A percentile compares a stretch with the other conserved stretches of the same genome.
Conservation (phyloP, 2,113 vertebrate genomes). For the Phrynosoma platyrhinos region DNA sequence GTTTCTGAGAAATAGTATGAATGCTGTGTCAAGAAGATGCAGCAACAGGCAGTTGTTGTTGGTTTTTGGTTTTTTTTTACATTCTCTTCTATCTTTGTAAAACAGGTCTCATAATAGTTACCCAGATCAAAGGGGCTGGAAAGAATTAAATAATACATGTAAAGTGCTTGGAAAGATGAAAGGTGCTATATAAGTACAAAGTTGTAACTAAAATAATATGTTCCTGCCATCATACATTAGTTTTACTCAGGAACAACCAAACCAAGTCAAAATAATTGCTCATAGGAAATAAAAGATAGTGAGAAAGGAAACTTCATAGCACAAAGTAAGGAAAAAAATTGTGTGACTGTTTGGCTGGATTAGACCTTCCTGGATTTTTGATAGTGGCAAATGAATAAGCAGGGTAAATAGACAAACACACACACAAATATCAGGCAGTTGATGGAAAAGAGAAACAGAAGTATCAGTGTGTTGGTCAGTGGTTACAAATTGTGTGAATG, state of each 20-base stretch:
- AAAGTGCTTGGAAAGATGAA: constrained; percentile 73
- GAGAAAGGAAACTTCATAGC: constrained; percentile 22
- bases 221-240: constrained; percentile 36
- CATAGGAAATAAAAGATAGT: constrained; percentile 31
- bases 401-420: background rate
- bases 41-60: constrained; percentile 44
- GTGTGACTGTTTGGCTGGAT: background rate
- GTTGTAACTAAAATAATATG: constrained; percentile 52
- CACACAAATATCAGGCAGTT: background rate
- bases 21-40: no score
- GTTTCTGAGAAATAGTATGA: background rate
- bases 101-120: constrained; percentile 49
- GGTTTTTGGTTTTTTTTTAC: constrained; percentile 46
- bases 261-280: constrained; percentile 32
- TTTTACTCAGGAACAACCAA: constrained; percentile 48
- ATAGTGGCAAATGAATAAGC: background rate
- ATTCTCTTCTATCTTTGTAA: constrained; percentile 54
- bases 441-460: background rate
- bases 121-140: constrained; percentile 62
- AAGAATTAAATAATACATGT: constrained; percentile 66
- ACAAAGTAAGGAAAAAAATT: background rate
- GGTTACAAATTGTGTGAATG: background rate
- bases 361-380: background rate
- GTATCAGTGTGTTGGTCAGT: background rate
- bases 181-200: constrained; percentile 68